Conservation (phyloP, 2,888 invertebrate genomes). For the Eurytoma adleriae region DNA sequence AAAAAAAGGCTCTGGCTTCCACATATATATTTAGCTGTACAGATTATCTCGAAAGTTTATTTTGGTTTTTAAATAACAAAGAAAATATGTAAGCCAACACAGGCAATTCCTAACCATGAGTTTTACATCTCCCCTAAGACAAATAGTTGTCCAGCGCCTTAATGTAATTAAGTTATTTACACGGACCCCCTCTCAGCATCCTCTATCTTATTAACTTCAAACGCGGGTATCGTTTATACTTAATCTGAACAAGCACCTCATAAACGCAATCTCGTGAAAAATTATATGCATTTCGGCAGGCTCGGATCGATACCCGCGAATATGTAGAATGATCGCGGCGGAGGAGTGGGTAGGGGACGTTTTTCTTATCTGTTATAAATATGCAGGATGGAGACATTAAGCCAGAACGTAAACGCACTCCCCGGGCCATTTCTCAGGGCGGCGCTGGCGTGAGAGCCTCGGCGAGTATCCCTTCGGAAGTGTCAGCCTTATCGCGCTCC, state of each 20-base stretch:
- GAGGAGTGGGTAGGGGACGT: background rate
- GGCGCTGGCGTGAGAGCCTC: background rate
- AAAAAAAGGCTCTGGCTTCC: too few relatives aligned
- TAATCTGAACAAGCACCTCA: background rate
- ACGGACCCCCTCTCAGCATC: too few relatives aligned
- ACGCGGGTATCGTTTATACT: background rate
- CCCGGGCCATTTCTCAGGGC: conserved; percentile 16
- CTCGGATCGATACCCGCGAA: background rate
- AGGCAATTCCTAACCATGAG: too few relatives aligned
- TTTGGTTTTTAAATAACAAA: too few relatives aligned
- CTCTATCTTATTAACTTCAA: too few relatives aligned
- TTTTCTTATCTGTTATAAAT: conserved; percentile 4
- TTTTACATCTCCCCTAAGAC: too few relatives aligned
- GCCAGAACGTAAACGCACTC: conserved; percentile 3
- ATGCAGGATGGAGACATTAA: conserved; percentile 9
- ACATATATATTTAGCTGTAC: too few relatives aligned
- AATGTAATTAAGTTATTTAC: too few relatives aligned
- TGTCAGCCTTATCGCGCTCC: conserved; percentile 10
- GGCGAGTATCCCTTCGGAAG: background rate
- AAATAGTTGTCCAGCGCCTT: too few relatives aligned
- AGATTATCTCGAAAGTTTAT: too few relatives aligned
- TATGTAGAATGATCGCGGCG: background rate
- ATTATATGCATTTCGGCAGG: background rate
- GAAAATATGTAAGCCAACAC: too few relatives aligned
- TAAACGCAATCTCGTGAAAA: background rate